Evolutionary conservation across 1,140 invertebrate species (phyloP), one percentile per base, ranked within the genome.

Genomic region (Drosophila nikananu): DNA sequence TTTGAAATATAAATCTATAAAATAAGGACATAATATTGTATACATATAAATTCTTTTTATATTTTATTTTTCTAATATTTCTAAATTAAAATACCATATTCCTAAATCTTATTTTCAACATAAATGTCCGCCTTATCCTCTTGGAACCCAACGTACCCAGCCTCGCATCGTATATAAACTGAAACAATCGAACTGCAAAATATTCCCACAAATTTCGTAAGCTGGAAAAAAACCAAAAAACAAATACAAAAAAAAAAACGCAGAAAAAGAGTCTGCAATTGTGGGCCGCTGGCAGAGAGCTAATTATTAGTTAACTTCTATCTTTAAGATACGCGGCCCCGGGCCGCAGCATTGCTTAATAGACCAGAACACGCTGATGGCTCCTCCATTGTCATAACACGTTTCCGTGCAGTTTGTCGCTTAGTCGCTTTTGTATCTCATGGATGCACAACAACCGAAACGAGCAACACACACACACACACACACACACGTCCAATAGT

Each of bases 301-400:
- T 90, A 89, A 90, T 89, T 89, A 89, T 90, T 90, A 89, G 84
- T 89, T 89, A 89, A 89, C 84, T 89, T 90, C 86, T 90, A 89
- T 90, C 86, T 89, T 89, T 81, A 90, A 90, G 79, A 86, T 86
- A 90, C 84, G 55, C 61, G 77, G 44, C 74, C 74, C 39, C 41
- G 52, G 52, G 57, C 59, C 75, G 57, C 63, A 77, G 81, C 82
- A 91, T 90, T 90, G 86, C 86, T 90, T 90, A 90, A 90, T 90
- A 90, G 86, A 90, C 86, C 86, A 90, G 86, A 90, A 90, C 81
- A 71, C 54, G 13, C 52, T 65, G 72, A 48, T 59, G 61, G 39
- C 73, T 78, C 75, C 73, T 78, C 83, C 81, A 87, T 89, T 89
- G 86, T 89, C 86, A 90, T 87, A 80, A 76, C 84, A 89, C 84